These are phyloP conservation scores for Ictalurus furcatus DNA, from an alignment of 2,113 vertebrate species.

Conservation along the genomic window DNA sequence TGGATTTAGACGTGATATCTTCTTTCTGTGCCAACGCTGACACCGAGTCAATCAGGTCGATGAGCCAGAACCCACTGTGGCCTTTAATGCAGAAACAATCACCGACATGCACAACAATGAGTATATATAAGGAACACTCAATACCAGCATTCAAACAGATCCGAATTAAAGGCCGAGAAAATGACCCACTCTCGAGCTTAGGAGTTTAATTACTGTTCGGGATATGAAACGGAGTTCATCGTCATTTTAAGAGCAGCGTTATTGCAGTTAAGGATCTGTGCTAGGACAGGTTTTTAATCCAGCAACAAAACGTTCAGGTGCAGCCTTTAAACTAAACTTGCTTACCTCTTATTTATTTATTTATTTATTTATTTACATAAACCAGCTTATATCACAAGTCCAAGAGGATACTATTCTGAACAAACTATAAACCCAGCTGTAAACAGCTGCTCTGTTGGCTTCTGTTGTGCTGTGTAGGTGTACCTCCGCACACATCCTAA, in stretches of 20 bases:
- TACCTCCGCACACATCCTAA: neutral
- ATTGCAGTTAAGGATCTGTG: neutral
- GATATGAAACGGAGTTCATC: neutral
- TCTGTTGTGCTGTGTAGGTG: neutral
- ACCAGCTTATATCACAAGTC: neutral
- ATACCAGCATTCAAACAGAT: neutral
- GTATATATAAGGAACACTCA: neutral
- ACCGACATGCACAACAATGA: neutral
- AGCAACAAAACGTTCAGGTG: neutral
- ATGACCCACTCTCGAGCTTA: neutral
- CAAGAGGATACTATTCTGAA: neutral
- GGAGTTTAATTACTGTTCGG: neutral
- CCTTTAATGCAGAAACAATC: neutral
- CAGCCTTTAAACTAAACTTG: neutral
- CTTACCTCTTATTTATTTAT: neutral
- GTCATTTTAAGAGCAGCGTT: neutral
- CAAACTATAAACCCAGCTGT: neutral
- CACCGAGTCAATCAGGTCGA: neutral
- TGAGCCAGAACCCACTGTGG: neutral
- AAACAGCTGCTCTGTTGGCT: neutral
- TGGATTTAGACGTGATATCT: constrained; percentile 13
- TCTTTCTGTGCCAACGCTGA: constrained; percentile 22
- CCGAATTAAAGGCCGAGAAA: neutral
- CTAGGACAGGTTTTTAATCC: neutral
- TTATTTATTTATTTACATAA: neutral